phyloP scores from a whole-genome alignment of 1,140 invertebrate species.

The Chironomus striatipennis region DNA sequence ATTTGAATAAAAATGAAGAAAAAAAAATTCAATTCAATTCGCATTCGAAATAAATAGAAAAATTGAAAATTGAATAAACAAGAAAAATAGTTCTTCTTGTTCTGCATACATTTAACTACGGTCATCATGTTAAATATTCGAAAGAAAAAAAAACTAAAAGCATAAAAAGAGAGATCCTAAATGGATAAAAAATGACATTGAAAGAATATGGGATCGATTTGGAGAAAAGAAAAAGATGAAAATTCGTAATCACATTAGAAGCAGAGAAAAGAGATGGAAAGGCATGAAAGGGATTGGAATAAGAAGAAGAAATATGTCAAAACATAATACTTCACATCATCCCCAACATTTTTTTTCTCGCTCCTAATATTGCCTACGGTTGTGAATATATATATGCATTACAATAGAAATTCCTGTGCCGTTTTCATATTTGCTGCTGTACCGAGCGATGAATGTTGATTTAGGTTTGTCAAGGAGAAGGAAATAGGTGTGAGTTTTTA shows the following conservation, averaged over 20 bases:
- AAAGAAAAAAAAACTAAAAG: background rate
- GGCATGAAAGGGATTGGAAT: background rate
- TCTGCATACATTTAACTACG: background rate
- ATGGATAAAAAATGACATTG: background rate
- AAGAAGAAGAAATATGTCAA: background rate
- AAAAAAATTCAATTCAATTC: background rate
- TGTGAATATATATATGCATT: background rate
- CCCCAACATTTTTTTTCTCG: background rate
- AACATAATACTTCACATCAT: background rate
- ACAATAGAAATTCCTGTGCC: background rate
- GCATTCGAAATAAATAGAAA: background rate
- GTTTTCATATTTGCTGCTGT: background rate
- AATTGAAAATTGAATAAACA: background rate
- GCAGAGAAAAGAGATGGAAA: background rate
- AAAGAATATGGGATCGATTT: conserved; percentile 2
- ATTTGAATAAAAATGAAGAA: too few species aligned
- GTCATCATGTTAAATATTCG: background rate
- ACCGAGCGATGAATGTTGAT: too few species aligned
- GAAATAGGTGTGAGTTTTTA: too few species aligned
- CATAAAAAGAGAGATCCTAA: background rate
- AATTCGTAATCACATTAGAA: background rate
- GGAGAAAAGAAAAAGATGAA: too few species aligned
- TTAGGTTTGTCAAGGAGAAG: too few species aligned
- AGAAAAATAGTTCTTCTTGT: background rate
- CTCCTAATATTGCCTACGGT: background rate